Evolutionary conservation across 2,113 vertebrate species (phyloP), one percentile per base, ranked within the genome.

Genomic region (Neotragus pygmaeus): DNA sequence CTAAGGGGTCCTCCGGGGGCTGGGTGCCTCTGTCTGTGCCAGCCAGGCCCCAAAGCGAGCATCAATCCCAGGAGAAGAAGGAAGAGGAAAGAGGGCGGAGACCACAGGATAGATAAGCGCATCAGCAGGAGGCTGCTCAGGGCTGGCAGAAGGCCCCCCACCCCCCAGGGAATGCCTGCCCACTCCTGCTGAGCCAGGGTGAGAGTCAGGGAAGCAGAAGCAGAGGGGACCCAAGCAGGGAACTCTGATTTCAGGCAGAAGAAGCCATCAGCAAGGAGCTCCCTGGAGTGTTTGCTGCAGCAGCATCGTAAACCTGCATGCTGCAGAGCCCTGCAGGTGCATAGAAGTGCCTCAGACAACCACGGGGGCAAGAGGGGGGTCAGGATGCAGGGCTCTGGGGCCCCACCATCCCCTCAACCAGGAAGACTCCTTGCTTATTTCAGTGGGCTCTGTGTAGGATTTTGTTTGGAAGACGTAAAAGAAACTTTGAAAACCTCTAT

Each of bases 111-210:
- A 53, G 36, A 3, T 33, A 28, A 43, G 9, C 25, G 19, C 7
- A 15, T 45, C 28, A 43, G 17, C 28, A 3, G 0, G 7, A 49
- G 27, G 86, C 58, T 57, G 7, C 21, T n/a, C 36, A 2, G 39
- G 45, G 15, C 7, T 15, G 57, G 39, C 7, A 14, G 5, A 3
- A 0, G 27, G 3, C 1, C 30, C 36, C 36, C 55, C 5, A 1
- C 0, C 4, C 23, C 55, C 58, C n/a, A 47, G 49, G 88, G 49
- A 33, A n/a, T 64, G 7, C 6, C 11, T 70, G 15, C 33, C 43
- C 57, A 19, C 51, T 36, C 60, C 70, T 90, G n/a, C 78, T 80
- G 39, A 45, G 55, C 82, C 66, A 78, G 45, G 23, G 58, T 49
- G 8, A 58, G 25, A 73, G 89, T 33, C 2, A 11, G 51, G 17